Evolutionary conservation across 2,888 invertebrate species (phyloP), one percentile per base, ranked within the genome.

Genomic region (Xanthorhoe spadicearia): DNA sequence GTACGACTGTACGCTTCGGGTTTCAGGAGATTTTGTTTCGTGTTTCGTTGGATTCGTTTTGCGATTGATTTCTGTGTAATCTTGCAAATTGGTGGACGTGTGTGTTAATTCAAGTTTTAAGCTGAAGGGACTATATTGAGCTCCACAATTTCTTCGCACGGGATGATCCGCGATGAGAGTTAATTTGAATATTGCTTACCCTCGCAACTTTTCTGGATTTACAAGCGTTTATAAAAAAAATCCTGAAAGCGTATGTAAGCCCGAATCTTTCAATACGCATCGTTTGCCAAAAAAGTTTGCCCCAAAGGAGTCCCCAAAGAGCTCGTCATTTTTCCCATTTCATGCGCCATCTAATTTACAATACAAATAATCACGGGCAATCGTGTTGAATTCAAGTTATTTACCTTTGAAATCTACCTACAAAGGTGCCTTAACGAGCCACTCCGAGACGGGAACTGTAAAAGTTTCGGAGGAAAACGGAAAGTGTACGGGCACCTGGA

Each of bases 381-480:
- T 85, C 77, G 77, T 69, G 75, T 77, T 81, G 80, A 80, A 83
- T 83, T 80, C 76, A 73, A 78, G 83, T 77, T 83, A 80, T 86
- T 86, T 87, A 83, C 83, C 79, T 83, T 80, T 74, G 78, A 77
- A 79, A 81, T 75, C 74, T 77, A 77, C 74, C 74, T 77, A 87
- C 86, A 87, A 87, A 87, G 85, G 85, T 85, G 81, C 73, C 84
- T 79, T 86, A 87, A 87, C 83, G 87, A 86, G 83, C 77, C 74
- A 72, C 81, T 77, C 79, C 72, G 76, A 80, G 77, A 79, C 74
- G 78, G 73, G 77, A 82, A 82, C 80, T 81, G 81, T 78, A 79
- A 80, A 83, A 83, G 81, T 83, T 83, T 81, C 74, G 67, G 72
- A 68, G 73, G 78, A 77, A 82, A 80, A 80, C 70, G 76, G 78